Evolutionary conservation across 2,113 vertebrate genomes (phyloP), one percentile per base, ranked within the genome.

Genomic region (Petrocephalus microphthalmus): DNA sequence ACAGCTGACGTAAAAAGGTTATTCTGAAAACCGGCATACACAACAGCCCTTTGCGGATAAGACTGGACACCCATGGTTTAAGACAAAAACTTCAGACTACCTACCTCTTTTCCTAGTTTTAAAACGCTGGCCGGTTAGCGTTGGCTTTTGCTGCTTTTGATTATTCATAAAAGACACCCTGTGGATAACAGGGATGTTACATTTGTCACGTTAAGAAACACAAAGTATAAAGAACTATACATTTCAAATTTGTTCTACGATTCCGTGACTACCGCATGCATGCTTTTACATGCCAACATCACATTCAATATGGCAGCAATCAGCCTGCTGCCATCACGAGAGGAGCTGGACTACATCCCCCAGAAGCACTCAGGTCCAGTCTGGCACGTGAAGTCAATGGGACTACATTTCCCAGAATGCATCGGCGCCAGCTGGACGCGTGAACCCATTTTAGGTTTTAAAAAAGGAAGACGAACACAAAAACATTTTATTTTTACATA

Each of bases 91-190:
- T 7, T 85, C 4, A 51, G 22, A 56, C 25, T 42, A 84, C 92
- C 60, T 91, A 97, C 98, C 98, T 99, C 98, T 99, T 97, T 99
- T 99, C 93, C 98, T 97, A 90, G 98, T 99, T 96, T 99, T 99
- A 97, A 99, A 99, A 96, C 98, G 98, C 98, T 99, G 98, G 95
- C 98, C 98, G 87, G 98, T 99, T 96, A 99, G 98, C 97, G 98
- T 99, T 95, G 98, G 98, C 96, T 99, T 99, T 96, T 98, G 98
- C 96, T 98, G 98, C 98, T 99, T 99, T 98, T 98, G 98, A 99
- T 99, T 99, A 99, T 97, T 99, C 98, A 99, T 99, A 99, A 99
- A 99, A 99, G 97, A 98, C 97, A 97, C 97, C 94, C 97, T 98
- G 93, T 15, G 19, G 87, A 81, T 2, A 67, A 60, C 60, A 88